Evolutionary conservation across 2,113 vertebrate species (phyloP).

Genomic region (Lepus timidus): DNA sequence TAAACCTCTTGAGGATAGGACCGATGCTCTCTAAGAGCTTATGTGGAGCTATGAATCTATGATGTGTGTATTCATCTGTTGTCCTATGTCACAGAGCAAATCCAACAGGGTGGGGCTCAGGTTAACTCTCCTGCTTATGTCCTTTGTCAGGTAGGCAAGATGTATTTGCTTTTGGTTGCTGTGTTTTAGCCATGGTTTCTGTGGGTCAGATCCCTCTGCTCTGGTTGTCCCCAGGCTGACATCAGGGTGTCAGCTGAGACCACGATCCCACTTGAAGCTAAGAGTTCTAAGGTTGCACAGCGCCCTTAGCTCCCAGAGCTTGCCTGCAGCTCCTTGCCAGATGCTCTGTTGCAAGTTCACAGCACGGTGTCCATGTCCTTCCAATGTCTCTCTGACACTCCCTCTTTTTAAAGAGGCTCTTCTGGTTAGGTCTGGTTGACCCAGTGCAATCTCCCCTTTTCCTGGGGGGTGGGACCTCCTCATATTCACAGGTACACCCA

Average conservation of each 20-base stretch:
- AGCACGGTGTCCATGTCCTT: not conserved
- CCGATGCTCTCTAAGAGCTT: not conserved
- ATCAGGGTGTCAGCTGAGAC: not conserved
- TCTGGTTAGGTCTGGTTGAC: not conserved
- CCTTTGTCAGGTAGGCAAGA: not conserved
- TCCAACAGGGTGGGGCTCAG: not conserved
- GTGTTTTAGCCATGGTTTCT: not conserved
- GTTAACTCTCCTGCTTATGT: not conserved
- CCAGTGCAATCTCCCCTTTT: not conserved
- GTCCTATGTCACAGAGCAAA: not conserved
- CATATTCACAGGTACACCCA: not conserved
- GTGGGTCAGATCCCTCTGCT: not conserved
- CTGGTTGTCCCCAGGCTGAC: not conserved
- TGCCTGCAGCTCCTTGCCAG: not conserved
- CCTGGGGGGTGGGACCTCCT: not conserved
- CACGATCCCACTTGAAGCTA: not conserved
- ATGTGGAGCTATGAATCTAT: accelerated
- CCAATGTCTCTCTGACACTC: not conserved
- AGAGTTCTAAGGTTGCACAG: not conserved
- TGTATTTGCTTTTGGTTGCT: not conserved
- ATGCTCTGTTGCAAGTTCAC: accelerated
- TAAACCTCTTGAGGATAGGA: not conserved
- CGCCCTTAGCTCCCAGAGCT: not conserved
- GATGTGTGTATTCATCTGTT: not conserved
- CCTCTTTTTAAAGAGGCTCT: not conserved